Evolutionary conservation across 2,797 vertebrate genomes (phyloP), one percentile per base, ranked within the genome.

Genomic region (Benthosema pterotum): DNA sequence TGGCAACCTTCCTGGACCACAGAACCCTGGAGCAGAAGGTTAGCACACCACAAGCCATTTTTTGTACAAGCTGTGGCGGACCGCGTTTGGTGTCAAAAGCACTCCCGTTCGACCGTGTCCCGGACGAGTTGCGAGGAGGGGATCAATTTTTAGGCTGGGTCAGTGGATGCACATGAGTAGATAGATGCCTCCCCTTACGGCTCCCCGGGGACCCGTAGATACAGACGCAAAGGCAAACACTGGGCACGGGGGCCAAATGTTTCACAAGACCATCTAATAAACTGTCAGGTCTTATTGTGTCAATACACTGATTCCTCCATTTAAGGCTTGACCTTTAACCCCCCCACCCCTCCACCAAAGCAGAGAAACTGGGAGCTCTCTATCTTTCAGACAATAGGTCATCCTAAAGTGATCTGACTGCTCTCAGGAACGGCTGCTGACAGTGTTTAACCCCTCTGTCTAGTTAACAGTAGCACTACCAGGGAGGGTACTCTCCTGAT

Each of bases 231-330:
- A 75, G 88, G 77, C 83, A 91, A 79, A 90, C 85, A 80, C 79
- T 71, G 69, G 90, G 83, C 84, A 82, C 64, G 81, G 75, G 75
- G 73, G 80, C 79, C 76, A 83, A 89, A 88, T 84, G 85, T 88
- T 85, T 86, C 86, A 89, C 84, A 79, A 83, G 87, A 83, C 84
- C 84, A 84, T 89, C 83, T 93, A 92, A 92, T 93, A 93, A 93
- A 93, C 86, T 94, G 93, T 91, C 93, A 92, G 85, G 80, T 92
- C 89, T 93, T 90, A 92, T 94, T 86, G 85, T 91, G 91, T 93
- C 89, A 85, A 90, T 92, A 89, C 91, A 91, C 92, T 90, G 88
- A 92, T 92, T 90, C 88, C 69, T 86, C 83, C 77, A 84, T 92
- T 92, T 90, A 92, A 88, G 83, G 69, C 72, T 67, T 89, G 89